These are phyloP conservation scores for Panzeria rudis DNA, from an alignment of 2,888 invertebrate species.

Conservation along the genomic window DNA sequence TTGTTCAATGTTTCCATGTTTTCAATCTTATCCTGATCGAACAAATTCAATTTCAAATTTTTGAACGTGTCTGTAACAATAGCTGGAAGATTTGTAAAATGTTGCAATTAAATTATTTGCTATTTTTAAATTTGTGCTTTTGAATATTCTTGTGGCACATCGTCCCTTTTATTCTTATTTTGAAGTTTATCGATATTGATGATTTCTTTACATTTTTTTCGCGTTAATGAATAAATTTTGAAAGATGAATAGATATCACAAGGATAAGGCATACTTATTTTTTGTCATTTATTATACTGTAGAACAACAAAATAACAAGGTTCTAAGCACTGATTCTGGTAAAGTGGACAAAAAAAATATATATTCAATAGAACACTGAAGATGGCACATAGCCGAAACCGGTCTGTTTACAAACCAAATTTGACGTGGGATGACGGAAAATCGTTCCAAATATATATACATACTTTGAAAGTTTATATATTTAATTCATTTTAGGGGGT, in stretches of 20 bases:
- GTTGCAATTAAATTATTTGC: conserved; percentile 66
- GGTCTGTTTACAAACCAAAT: too few relatives aligned
- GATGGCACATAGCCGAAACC: too few relatives aligned
- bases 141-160: conserved; percentile 52
- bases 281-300: not conserved
- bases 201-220: conserved; percentile 33
- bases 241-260: not conserved
- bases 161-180: conserved; percentile 56
- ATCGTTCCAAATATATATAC: too few relatives aligned
- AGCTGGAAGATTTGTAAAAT: conserved; percentile 50
- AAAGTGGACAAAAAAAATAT: too few relatives aligned
- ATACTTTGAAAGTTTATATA: too few relatives aligned
- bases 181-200: conserved; percentile 41
- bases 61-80: conserved; percentile 76
- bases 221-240: conserved; percentile 52
- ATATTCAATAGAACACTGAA: too few relatives aligned
- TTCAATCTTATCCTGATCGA: conserved; percentile 74
- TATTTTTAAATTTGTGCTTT: conserved; percentile 47
- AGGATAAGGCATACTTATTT: conserved; percentile 22
- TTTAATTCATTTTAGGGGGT: too few relatives aligned
- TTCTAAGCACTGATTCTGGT: too few relatives aligned
- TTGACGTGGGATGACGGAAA: too few relatives aligned
- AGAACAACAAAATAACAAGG: not conserved
- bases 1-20: conserved; percentile 47
- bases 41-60: conserved; percentile 73